These are phyloP conservation scores for Toxotes chatareus DNA, from an alignment of 2,113 vertebrate genomes.

Conservation along the genomic window DNA sequence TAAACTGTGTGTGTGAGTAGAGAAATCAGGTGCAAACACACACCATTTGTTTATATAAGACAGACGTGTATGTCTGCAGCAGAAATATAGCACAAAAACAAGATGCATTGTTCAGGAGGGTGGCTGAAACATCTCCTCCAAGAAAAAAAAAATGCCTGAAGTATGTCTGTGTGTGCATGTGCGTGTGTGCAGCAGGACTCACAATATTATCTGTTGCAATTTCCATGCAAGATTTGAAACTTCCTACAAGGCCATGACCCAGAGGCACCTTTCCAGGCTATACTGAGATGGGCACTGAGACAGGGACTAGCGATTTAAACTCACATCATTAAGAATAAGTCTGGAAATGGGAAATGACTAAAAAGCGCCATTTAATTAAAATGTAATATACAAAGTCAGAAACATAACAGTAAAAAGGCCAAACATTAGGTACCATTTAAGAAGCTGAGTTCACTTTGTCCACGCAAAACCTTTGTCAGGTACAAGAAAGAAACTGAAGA, in stretches of 20 bases:
- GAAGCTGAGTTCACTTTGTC: background rate
- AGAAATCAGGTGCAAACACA: background rate
- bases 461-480: background rate
- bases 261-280: conserved; percentile 41
- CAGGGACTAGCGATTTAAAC: background rate
- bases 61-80: background rate
- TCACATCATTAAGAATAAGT: background rate
- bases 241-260: conserved; percentile 32
- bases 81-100: background rate
- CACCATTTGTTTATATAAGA: background rate
- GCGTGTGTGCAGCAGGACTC: background rate
- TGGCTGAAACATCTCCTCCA: background rate
- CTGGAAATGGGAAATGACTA: background rate
- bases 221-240: conserved; percentile 52
- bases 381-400: no score
- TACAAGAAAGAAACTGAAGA: background rate
- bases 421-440: background rate
- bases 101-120: background rate
- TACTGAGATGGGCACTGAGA: background rate
- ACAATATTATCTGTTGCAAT: conserved; percentile 46
- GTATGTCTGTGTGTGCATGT: background rate
- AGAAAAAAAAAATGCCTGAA: background rate
- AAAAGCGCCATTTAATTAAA: background rate
- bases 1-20: background rate
- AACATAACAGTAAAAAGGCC: background rate